Evolutionary conservation across 2,797 vertebrate species (phyloP).

Genomic region (Zenarchopterus dispar): DNA sequence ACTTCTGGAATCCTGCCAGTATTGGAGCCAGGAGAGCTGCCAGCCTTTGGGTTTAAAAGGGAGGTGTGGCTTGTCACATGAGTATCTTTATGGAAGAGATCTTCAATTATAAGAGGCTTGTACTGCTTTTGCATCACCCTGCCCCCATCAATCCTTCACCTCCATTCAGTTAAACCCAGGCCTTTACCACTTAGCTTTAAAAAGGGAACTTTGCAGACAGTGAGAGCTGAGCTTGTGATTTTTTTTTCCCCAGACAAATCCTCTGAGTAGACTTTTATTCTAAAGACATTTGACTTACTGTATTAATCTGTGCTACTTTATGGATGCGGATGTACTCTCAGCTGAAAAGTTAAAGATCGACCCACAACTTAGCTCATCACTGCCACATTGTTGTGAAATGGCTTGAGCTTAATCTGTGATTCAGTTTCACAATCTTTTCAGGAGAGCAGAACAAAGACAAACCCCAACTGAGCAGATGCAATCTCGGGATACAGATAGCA

Average conservation of each 20-base stretch:
- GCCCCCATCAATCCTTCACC: conserved; percentile 57
- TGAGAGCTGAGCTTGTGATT: conserved; percentile 57
- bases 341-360: conserved; percentile 34
- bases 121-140: conserved; percentile 52
- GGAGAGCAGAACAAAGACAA: conserved; percentile 58
- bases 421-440: conserved; percentile 54
- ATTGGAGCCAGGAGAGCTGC: conserved; percentile 37
- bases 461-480: conserved; percentile 64
- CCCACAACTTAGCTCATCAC: conserved; percentile 31
- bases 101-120: conserved; percentile 74
- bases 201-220: conserved; percentile 51
- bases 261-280: conserved; percentile 62
- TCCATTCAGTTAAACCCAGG: conserved; percentile 66
- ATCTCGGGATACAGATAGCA: conserved; percentile 64
- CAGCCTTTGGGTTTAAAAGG: conserved; percentile 42
- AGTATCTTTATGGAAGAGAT: conserved; percentile 53
- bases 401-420: conserved; percentile 62
- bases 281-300: conserved; percentile 47
- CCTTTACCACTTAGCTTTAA: conserved; percentile 57
- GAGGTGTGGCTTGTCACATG: conserved; percentile 45
- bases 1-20: conserved; percentile 42
- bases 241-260: conserved; percentile 60
- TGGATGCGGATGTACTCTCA: conserved; percentile 33
- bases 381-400: conserved; percentile 46
- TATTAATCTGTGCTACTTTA: conserved; percentile 45